Conservation (phyloP, 2,888 invertebrate genomes). For the Deroplatys truncata region DNA sequence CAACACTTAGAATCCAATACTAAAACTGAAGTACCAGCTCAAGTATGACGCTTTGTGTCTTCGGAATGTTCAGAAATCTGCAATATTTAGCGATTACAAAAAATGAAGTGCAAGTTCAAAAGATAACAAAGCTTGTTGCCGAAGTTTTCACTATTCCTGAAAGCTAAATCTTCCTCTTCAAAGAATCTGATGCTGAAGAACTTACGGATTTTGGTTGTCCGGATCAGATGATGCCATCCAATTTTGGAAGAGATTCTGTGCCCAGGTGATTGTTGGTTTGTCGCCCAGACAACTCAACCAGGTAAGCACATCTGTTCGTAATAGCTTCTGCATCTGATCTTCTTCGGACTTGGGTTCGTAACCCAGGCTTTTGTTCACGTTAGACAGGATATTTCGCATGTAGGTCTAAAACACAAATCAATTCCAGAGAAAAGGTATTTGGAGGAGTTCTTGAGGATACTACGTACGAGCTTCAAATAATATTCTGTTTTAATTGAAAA, state of each 20-base stretch:
- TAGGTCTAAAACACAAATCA: constrained; percentile 3
- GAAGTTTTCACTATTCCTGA: no score
- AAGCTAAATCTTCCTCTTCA: no score
- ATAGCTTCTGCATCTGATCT: neutral
- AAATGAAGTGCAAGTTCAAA: no score
- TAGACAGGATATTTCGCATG: neutral
- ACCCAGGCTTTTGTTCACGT: neutral
- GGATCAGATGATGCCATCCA: constrained; percentile 6
- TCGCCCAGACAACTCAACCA: neutral
- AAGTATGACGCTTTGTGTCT: no score
- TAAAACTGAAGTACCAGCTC: no score
- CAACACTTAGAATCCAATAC: no score
- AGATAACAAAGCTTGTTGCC: no score
- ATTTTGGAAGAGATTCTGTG: neutral
- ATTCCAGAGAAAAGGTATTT: neutral
- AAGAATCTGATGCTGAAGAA: neutral
- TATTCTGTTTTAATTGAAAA: no score
- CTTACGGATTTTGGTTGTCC: constrained; percentile 14
- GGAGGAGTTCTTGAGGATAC: neutral
- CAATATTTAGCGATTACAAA: no score
- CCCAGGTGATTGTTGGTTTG: constrained; percentile 1
- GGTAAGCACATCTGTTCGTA: neutral
- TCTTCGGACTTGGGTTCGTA: neutral
- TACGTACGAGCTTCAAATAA: no score
- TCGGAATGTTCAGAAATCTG: no score